Conservation (phyloP, 2,113 vertebrate species). For the Sander vitreus region DNA sequence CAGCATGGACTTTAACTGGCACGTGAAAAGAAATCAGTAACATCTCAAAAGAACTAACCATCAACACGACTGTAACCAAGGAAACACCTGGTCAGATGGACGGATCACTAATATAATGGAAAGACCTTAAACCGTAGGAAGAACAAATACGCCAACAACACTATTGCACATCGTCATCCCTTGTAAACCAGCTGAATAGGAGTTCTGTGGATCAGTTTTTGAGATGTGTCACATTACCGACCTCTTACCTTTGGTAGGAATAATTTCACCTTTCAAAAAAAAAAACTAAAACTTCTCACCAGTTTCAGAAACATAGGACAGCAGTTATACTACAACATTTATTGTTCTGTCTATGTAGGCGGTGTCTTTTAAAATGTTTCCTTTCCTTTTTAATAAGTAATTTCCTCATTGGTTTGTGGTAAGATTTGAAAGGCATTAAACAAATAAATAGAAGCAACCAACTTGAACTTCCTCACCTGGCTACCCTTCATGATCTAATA, state of each 20-base stretch:
- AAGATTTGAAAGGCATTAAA: constrained; percentile 54
- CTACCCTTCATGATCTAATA: constrained; percentile 3
- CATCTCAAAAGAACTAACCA: neutral
- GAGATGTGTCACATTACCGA: neutral
- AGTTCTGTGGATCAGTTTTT: neutral
- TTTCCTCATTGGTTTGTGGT: constrained; percentile 41
- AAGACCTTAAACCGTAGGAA: constrained; percentile 13
- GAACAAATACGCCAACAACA: constrained; percentile 11
- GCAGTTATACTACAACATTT: neutral
- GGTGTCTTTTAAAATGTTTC: constrained; percentile 16
- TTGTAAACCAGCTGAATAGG: constrained; percentile 21
- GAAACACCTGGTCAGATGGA: neutral
- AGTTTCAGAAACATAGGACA: constrained; percentile 21
- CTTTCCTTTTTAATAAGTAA: no score
- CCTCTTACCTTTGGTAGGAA: neutral
- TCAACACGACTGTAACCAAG: neutral
- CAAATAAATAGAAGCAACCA: constrained; percentile 21
- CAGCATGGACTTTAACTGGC: constrained; percentile 27
- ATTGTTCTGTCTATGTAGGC: neutral
- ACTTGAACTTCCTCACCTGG: neutral
- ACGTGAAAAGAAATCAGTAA: constrained; percentile 46
- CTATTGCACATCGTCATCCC: constrained; percentile 61
- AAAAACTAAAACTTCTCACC: neutral
- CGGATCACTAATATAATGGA: constrained; percentile 6
- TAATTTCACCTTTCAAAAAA: constrained; percentile 23